Evolutionary conservation across 2,113 vertebrate species (phyloP), one percentile per base, ranked within the genome.

Genomic region (Orcinus orca): DNA sequence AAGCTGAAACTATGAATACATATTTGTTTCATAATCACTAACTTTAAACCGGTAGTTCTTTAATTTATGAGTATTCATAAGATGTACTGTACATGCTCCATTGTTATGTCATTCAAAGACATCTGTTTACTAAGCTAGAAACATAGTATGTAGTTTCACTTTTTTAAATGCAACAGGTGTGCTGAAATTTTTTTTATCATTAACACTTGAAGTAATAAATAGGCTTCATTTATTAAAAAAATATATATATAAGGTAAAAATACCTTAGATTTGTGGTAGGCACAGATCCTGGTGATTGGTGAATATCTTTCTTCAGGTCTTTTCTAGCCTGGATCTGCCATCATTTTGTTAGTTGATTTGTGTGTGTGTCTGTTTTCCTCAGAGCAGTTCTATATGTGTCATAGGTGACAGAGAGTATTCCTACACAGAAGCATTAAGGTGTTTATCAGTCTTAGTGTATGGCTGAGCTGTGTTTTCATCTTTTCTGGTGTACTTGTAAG

Each of bases 1-100:
- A 99, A 99, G 98, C 98, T 99, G 92, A 99, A 99, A 98, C 99
- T 99, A 99, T 99, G 98, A 99, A 98, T 87, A 94, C 70, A 26
- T 95, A 95, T 86, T 88, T 98, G 95, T 98, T 98, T 98, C 98
- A 44, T 98, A 98, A 98, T 99, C 98, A 98, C 96, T 98, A 98
- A 98, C 97, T 96, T 98, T 96, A 97, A 97, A 98, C 97, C 98
- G 98, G 99, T 99, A 98, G 98, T 99, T 99, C 98, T 99, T 99
- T 99, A 98, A 98, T 99, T 99, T 99, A 99, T 99, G 99, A 99
- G 99, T 99, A 99, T 99, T 99, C 98, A 99, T 99, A 98, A 99
- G 98, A 99, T 98, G 99, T 99, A 99, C 99, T 99, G 99, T 99
- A 99, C 98, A 98, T 98, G 98, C 98, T 53, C 53, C 14, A 53